Conservation (phyloP, 2,797 vertebrate genomes). For the Loris lydekkerianus region DNA sequence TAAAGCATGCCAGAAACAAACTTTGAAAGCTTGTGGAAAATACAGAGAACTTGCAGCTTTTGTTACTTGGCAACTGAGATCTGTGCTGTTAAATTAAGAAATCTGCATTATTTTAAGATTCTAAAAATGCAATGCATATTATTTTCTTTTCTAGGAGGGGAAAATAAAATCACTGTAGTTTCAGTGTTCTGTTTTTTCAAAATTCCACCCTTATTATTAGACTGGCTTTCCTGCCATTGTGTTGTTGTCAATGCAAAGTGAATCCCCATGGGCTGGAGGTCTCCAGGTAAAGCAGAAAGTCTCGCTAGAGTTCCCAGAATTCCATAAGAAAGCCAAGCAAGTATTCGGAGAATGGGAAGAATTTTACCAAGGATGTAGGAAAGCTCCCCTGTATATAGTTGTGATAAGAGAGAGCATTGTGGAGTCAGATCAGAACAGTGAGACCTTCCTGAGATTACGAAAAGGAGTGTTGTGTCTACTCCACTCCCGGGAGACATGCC, state of each 20-base stretch:
- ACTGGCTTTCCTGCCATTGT: not conserved
- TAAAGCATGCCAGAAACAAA: constrained; percentile 71
- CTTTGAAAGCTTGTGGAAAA: constrained; percentile 63
- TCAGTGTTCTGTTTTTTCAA: constrained; percentile 36
- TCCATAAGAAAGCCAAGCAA: constrained; percentile 57
- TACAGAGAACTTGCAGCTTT: constrained; percentile 76
- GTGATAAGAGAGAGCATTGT: not conserved
- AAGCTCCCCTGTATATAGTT: constrained; percentile 29
- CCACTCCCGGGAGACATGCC: not conserved
- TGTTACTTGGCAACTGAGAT: constrained; percentile 82
- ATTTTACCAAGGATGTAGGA: constrained; percentile 81
- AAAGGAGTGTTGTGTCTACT: not conserved
- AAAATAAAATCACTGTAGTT: not conserved
- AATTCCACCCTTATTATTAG: not conserved
- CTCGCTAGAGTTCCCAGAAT: constrained; percentile 55
- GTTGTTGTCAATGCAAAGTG: not conserved
- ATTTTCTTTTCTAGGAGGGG: constrained; percentile 7
- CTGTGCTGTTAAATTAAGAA: constrained; percentile 79
- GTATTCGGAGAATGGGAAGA: constrained; percentile 79
- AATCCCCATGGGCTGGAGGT: not conserved
- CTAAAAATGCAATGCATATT: constrained; percentile 31
- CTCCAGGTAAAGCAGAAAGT: constrained; percentile 18
- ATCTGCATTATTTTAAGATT: constrained; percentile 69
- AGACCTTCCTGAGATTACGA: not conserved
- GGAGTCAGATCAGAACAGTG: not conserved